These are phyloP conservation scores for Protosalanx chinensis DNA, from an alignment of 2,797 vertebrate genomes.

Conservation along the genomic window DNA sequence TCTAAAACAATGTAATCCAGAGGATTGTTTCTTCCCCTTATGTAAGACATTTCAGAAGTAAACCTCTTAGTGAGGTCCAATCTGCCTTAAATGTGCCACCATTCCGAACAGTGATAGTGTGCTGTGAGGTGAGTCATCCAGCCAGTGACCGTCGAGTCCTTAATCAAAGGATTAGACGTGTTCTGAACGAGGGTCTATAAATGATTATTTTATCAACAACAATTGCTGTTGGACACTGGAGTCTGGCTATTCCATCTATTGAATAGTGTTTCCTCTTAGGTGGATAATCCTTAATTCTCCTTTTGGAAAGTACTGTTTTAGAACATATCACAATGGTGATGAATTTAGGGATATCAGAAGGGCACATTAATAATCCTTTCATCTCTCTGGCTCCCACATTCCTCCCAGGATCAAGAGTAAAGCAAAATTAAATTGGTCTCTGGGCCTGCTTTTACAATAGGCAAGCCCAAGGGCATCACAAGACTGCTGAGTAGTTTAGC, in stretches of 20 bases:
- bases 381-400: slow-evolving; percentile 70
- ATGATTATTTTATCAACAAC: not conserved
- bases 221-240: not conserved
- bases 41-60: not conserved
- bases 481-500: slow-evolving; percentile 63
- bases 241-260: not conserved
- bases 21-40: not conserved
- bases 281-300: slow-evolving; percentile 12
- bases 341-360: slow-evolving; percentile 29
- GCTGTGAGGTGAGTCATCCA: slow-evolving; percentile 10
- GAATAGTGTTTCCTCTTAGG: not conserved
- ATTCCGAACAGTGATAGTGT: not conserved
- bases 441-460: slow-evolving; percentile 62
- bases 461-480: slow-evolving; percentile 66
- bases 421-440: slow-evolving; percentile 73
- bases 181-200: not conserved
- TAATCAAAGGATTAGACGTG: not conserved
- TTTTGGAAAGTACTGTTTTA: slow-evolving; percentile 30
- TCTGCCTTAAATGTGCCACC: too few species aligned
- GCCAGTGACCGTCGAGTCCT: not conserved
- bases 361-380: slow-evolving; percentile 71
- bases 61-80: not conserved
- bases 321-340: slow-evolving; percentile 49
- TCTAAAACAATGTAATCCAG: not conserved
- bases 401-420: slow-evolving; percentile 72